Evolutionary conservation across 2,888 invertebrate genomes (phyloP), one percentile per base, ranked within the genome.

Genomic region (Crossocerus cetratus): DNA sequence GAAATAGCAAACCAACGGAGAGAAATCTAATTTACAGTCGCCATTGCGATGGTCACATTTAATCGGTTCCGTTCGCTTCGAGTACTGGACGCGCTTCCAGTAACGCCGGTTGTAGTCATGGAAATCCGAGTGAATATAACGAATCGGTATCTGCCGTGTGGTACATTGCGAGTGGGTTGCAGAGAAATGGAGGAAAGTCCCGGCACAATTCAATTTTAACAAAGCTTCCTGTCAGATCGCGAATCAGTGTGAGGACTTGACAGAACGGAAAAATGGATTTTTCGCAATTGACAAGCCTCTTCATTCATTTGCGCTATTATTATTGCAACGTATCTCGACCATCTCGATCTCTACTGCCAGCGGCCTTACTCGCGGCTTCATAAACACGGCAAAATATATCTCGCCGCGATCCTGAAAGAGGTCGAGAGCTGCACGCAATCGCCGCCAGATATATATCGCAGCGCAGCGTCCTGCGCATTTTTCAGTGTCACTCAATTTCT

Each of bases 341-440:
- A 23, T 64, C 42, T 43, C 45, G 69, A 76, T 20, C 14, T 14
- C 56, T 45, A 20, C 22, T 49, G 22, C 11, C 59, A 16, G 14
- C 42, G 74, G 11, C 32, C 32, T 72, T 72, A 72, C 54, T 69
- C 49, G 22, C 44, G 65, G 67, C 67, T 65, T 71, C 65, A 74
- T 74, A 74, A 74, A 72, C 77, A 72, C 66, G 16, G 69, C 45
- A 63, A 23, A n/a, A 54, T 66, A 66, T 69, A 66, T 77, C 74
- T 76, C 66, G 67, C 21, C 22, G 70, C 77, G 66, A 74, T 78
- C 79, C 74, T 49, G 74, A 84, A 84, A 74, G 83, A 81, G 84
- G 84, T 84, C 84, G 82, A 60, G 49, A 20, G 54, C 69, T 74
- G 83, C 84, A 84, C 83, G 83, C 84, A 64, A 84, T 58, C 65